These are phyloP conservation scores for Paradoxurus hermaphroditus DNA, from an alignment of 2,113 vertebrate species.

Conservation along the genomic window DNA sequence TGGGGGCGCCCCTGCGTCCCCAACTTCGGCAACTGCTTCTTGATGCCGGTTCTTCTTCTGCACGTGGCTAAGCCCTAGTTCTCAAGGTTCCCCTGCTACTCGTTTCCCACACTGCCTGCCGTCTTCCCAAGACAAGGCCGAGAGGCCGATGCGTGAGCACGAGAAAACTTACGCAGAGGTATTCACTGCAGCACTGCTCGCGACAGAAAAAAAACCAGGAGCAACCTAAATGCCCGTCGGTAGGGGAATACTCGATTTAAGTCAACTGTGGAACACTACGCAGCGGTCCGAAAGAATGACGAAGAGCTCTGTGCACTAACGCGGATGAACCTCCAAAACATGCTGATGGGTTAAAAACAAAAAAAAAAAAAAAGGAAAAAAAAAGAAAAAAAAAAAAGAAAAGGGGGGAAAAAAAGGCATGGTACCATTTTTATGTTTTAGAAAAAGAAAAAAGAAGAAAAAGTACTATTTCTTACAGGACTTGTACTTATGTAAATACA, in stretches of 20 bases:
- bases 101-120: accelerated
- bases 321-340: slow-evolving; percentile 52
- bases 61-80: accelerated
- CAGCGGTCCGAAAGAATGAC: slow-evolving; percentile 61
- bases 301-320: neutral
- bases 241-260: neutral
- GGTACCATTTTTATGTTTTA: slow-evolving; percentile 40
- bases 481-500: slow-evolving; percentile 14
- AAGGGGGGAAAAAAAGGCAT: neutral
- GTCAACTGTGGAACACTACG: neutral
- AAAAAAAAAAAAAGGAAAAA: neutral
- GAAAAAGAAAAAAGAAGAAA: neutral
- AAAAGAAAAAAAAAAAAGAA: neutral
- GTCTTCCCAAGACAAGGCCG: neutral
- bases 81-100: neutral
- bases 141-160: neutral
- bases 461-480: neutral
- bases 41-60: neutral
- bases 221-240: neutral
- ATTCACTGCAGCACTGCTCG: neutral
- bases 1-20: accelerated
- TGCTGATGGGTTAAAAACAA: slow-evolving; percentile 28
- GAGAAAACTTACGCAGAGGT: neutral
- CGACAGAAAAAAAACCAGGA: neutral
- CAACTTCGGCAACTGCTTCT: neutral